Conservation (phyloP, 2,888 invertebrate species). For the Dastarcus helophoroides region DNA sequence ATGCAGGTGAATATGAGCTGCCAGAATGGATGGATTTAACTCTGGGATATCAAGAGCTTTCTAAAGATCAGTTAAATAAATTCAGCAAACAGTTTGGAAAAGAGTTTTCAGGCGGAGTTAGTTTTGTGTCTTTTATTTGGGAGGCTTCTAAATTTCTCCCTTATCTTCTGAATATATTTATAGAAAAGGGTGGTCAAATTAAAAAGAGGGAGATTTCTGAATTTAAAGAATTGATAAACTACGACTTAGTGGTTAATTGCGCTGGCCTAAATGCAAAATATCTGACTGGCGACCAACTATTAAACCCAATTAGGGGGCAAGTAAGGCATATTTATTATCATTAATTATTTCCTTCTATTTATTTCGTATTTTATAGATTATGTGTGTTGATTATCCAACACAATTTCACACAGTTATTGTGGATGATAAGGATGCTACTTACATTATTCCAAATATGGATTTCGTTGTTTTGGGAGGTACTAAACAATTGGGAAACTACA, state of each 20-base stretch:
- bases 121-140: slow-evolving; percentile 55
- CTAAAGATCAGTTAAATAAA: slow-evolving; percentile 27
- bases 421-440: no score
- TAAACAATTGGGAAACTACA: slow-evolving; percentile 53
- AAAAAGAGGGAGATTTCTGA: slow-evolving; percentile 39
- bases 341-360: no score
- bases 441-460: slow-evolving; percentile 65
- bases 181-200: slow-evolving; percentile 54
- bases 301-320: slow-evolving; percentile 66
- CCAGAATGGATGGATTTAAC: slow-evolving; percentile 38
- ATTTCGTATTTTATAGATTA: no score
- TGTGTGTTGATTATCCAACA: slow-evolving; percentile 55
- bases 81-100: slow-evolving; percentile 29
- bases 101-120: slow-evolving; percentile 44
- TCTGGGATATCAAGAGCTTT: slow-evolving; percentile 35
- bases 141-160: slow-evolving; percentile 56
- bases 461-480: slow-evolving; percentile 66
- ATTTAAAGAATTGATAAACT: slow-evolving; percentile 36
- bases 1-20: slow-evolving; percentile 27
- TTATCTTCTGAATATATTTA: slow-evolving; percentile 53
- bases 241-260: slow-evolving; percentile 69
- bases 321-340: no score
- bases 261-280: slow-evolving; percentile 55
- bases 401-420: slow-evolving; percentile 44
- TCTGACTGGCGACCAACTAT: slow-evolving; percentile 48